phyloP scores from a whole-genome alignment of 2,888 invertebrate genomes.

The Andrena dorsata region DNA sequence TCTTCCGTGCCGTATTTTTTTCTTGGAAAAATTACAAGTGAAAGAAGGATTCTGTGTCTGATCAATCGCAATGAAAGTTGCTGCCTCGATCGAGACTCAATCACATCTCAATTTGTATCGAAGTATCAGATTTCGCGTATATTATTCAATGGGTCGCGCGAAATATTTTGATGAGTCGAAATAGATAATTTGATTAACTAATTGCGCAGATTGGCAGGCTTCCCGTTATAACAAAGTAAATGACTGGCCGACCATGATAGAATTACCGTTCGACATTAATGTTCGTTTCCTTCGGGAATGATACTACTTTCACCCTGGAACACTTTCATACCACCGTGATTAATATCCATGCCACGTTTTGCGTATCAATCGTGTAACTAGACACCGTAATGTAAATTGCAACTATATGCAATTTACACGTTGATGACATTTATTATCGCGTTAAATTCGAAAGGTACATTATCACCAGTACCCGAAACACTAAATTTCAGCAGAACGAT shows the following conservation, averaged over 20 bases:
- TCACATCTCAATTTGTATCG: background rate
- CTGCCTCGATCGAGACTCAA: background rate
- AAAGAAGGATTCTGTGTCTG: background rate
- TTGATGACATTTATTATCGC: too few relatives aligned
- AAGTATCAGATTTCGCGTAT: background rate
- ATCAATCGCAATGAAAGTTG: background rate
- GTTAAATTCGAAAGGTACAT: too few relatives aligned
- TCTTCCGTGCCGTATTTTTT: background rate
- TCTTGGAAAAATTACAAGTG: background rate
- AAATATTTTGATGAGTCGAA: too few relatives aligned
- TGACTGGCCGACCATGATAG: background rate
- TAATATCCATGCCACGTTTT: background rate
- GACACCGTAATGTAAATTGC: background rate
- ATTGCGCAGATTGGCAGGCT: background rate
- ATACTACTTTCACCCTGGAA: background rate
- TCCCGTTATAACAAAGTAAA: background rate
- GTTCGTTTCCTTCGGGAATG: background rate
- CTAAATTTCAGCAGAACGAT: too few relatives aligned
- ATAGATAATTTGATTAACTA: background rate
- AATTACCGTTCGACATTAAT: background rate
- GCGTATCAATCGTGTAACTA: background rate
- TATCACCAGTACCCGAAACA: too few relatives aligned
- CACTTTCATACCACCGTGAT: background rate
- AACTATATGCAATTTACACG: background rate
- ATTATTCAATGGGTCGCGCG: background rate